Percentiles rank a stretch among this genome's conserved stretches.
These are phyloP conservation scores for Papilio xuthus DNA, from an alignment of 1,140 invertebrate species.

Conservation along the genomic window DNA sequence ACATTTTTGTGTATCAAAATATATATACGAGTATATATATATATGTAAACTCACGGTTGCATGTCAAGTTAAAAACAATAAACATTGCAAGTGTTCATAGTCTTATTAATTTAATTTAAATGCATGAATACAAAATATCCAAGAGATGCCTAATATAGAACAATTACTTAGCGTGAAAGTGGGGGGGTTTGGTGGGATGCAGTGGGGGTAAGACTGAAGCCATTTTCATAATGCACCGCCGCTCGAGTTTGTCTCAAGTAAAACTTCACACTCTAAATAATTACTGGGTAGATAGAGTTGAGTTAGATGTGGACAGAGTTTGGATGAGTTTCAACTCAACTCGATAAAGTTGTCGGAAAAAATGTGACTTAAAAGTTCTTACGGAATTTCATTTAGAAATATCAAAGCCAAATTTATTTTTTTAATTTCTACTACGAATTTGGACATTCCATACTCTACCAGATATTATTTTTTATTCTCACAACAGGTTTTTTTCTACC, in stretches of 20 bases:
- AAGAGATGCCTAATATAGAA: slow-evolving; percentile 55
- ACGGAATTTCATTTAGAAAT: neutral
- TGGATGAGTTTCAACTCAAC: slow-evolving; percentile 37
- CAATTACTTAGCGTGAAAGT: slow-evolving; percentile 62
- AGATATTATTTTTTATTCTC: too few species aligned
- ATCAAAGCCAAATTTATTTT: neutral
- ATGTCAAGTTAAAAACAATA: neutral
- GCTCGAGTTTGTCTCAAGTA: slow-evolving; percentile 48
- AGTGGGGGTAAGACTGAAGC: slow-evolving; percentile 44
- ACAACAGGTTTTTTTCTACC: too few species aligned
- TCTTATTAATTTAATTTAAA: slow-evolving; percentile 8
- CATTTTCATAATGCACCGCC: slow-evolving; percentile 69
- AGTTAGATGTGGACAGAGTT: slow-evolving; percentile 47
- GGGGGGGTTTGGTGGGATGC: slow-evolving; percentile 45
- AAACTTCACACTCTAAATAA: slow-evolving; percentile 70
- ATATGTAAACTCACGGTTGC: neutral
- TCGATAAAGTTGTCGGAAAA: neutral
- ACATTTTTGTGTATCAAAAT: too few species aligned
- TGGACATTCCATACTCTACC: too few species aligned
- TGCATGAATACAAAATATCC: slow-evolving; percentile 44
- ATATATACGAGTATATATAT: too few species aligned
- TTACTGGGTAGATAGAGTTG: slow-evolving; percentile 46
- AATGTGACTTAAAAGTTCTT: neutral
- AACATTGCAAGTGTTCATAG: neutral
- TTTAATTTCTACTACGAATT: neutral